phyloP scores from a whole-genome alignment of 2,888 invertebrate genomes.

The Chrysolina oricalcia region DNA sequence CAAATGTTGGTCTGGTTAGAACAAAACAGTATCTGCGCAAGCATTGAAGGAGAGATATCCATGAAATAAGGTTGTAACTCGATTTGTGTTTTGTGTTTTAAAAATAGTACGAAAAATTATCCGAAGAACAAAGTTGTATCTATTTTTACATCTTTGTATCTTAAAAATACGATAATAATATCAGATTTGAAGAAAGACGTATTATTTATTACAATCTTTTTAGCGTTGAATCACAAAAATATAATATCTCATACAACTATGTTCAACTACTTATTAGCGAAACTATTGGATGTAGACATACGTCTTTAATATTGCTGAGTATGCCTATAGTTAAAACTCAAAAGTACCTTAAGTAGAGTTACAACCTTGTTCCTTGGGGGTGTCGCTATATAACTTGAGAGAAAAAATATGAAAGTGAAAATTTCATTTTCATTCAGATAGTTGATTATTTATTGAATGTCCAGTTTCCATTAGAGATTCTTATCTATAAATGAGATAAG shows the following conservation, averaged over 20 bases:
- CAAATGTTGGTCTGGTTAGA: slow-evolving; percentile 23
- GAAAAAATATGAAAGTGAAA: too few relatives aligned
- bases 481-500: too few relatives aligned
- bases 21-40: slow-evolving; percentile 29
- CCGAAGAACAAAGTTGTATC: slow-evolving; percentile 26
- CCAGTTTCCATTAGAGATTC: too few relatives aligned
- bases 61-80: slow-evolving; percentile 26
- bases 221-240: slow-evolving; percentile 23
- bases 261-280: slow-evolving; percentile 26
- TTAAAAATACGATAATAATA: slow-evolving; percentile 8
- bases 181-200: slow-evolving; percentile 25
- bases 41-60: slow-evolving; percentile 24
- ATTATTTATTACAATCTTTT: slow-evolving; percentile 29
- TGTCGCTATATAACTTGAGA: neutral
- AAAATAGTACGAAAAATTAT: slow-evolving; percentile 22
- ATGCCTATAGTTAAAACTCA: slow-evolving; percentile 27
- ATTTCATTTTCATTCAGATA: too few relatives aligned
- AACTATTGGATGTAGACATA: slow-evolving; percentile 27
- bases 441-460: too few relatives aligned
- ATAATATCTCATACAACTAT: slow-evolving; percentile 28
- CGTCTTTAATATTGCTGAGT: slow-evolving; percentile 28
- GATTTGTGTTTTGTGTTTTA: slow-evolving; percentile 24
- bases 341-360: slow-evolving; percentile 19
- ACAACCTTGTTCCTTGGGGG: slow-evolving; percentile 20
- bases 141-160: slow-evolving; percentile 28